Percentiles rank a stretch among this genome's conserved stretches.
These are phyloP conservation scores for Eclectus roratus DNA, from an alignment of 2,113 vertebrate genomes.

Conservation along the genomic window DNA sequence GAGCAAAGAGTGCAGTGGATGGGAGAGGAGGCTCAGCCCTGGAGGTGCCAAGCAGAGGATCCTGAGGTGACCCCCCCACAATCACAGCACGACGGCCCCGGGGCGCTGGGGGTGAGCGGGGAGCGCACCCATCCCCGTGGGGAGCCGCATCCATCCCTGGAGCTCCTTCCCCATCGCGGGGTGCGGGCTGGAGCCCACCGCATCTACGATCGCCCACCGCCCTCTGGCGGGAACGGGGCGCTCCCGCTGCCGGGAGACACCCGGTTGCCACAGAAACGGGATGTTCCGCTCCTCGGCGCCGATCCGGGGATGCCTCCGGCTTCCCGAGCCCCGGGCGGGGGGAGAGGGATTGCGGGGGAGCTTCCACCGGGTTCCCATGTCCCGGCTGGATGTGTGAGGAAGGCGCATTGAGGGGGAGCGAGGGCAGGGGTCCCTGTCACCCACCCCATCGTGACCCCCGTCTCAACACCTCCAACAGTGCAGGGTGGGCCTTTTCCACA, in stretches of 20 bases:
- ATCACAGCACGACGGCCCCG: neutral
- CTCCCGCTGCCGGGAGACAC: neutral
- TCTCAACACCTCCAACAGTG: accelerated
- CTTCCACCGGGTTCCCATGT: accelerated
- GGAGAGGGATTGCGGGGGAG: neutral
- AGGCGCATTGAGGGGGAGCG: accelerated
- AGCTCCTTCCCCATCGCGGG: neutral
- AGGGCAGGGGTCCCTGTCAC: neutral
- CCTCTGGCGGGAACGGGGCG: slow-evolving; percentile 18
- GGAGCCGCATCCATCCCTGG: neutral
- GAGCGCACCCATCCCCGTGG: accelerated
- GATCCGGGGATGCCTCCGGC: neutral
- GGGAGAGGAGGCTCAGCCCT: neutral
- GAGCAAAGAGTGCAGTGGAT: accelerated
- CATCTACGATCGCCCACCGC: slow-evolving; percentile 16
- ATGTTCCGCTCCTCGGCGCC: neutral
- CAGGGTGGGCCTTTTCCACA: neutral
- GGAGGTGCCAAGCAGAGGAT: neutral
- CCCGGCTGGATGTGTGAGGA: neutral
- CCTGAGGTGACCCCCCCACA: neutral
- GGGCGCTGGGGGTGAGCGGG: neutral
- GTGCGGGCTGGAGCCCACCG: neutral
- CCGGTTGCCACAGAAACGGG: slow-evolving; percentile 60
- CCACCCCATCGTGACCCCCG: accelerated
- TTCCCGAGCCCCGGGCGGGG: neutral